Evolutionary conservation across 2,113 vertebrate species (phyloP), one percentile per base, ranked within the genome.

Genomic region (Coptodon rendalli): DNA sequence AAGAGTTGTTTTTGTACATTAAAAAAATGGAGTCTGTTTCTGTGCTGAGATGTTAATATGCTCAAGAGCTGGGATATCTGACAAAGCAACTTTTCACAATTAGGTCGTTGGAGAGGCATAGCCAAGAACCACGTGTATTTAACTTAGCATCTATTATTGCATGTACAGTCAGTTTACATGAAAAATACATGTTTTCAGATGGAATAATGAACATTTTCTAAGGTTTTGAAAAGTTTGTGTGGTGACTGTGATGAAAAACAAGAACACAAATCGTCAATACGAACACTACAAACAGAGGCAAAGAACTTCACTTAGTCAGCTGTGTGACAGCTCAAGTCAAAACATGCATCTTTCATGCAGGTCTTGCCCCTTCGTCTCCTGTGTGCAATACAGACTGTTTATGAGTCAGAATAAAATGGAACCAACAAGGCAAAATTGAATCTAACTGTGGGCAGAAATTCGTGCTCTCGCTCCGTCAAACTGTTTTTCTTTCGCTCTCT

Each of bases 281-380:
- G 45, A 36, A 56, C 8, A 38, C 66, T 19, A 6, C 17, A 31
- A 76, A 8, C 3, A 14, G 9, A 34, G 24, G 43, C 19, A 76
- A 82, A 66, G 80, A 34, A 86, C 57, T 84, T n/a, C 22, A 71
- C 81, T 89, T 80, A 53, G 53, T 40, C 50, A 36, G 57, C n/a
- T 66, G 53, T 86, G 52, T 84, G 82, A 78, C n/a, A 48, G 80
- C 66, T 45, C 10, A 50, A 73, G 45, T 85, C 54, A 89, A 59
- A 80, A 83, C 89, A 89, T 91, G 88, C 91, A 91, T 91, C 87
- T 91, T 92, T 93, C 86, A 90, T 93, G 81, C 45, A 48, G 89
- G 86, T 91, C 91, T 83, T 54, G 63, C 61, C 86, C 84, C 85
- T 87, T 90, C 54, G 79, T 80, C 90, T 89, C 81, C 82, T 48